Evolutionary conservation across 1,140 invertebrate genomes (phyloP).

Genomic region (Asbolus verrucosus): DNA sequence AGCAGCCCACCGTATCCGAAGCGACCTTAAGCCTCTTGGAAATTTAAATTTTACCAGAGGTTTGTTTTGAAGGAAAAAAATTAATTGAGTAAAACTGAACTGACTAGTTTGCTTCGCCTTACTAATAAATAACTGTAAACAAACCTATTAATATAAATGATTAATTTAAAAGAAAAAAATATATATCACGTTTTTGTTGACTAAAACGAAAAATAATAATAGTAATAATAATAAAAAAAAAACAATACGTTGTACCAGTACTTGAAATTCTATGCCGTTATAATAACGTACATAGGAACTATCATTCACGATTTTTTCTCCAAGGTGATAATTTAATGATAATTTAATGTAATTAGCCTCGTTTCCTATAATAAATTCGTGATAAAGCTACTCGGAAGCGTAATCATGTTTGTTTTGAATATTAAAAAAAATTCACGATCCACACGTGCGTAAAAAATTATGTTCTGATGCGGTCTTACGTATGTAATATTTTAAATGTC

Average conservation of each 20-base stretch:
- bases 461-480: too few species aligned
- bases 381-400: too few species aligned
- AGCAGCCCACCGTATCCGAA: neutral
- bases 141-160: slow-evolving; percentile 35
- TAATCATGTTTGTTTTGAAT: neutral
- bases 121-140: slow-evolving; percentile 38
- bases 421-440: too few species aligned
- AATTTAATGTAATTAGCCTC: slow-evolving; percentile 7
- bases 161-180: slow-evolving; percentile 31
- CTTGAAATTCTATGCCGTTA: slow-evolving; percentile 3
- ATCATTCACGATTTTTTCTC: neutral
- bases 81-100: slow-evolving; percentile 29
- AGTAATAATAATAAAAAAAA: slow-evolving; percentile 14
- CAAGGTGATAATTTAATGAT: slow-evolving; percentile 5
- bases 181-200: slow-evolving; percentile 7
- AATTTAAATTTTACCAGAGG: slow-evolving; percentile 10
- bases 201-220: too few species aligned
- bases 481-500: too few species aligned
- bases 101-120: slow-evolving; percentile 28
- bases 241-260: too few species aligned
- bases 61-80: slow-evolving; percentile 32
- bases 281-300: too few species aligned
- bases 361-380: neutral
- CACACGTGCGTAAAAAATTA: neutral
- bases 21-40: slow-evolving; percentile 1